Conservation (phyloP, 1,140 invertebrate species). For the Drosophila simulans region DNA sequence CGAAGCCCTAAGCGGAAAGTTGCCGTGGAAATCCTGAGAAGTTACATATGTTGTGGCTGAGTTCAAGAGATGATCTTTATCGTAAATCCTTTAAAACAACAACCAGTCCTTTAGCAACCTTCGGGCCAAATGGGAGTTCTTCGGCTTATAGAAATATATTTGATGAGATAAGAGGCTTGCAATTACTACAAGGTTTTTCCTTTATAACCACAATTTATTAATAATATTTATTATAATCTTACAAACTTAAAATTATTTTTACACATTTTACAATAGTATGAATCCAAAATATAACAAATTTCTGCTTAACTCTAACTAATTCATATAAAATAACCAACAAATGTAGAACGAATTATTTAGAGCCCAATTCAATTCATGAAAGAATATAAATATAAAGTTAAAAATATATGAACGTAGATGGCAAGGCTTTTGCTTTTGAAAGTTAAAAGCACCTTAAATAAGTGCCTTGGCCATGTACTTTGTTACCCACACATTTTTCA, state of each 20-base stretch:
- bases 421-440: not conserved
- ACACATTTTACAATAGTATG: no score
- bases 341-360: no score
- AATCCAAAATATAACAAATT: no score
- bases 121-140: not conserved
- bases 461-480: not conserved
- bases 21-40: slow-evolving; percentile 44
- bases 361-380: no score
- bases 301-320: no score
- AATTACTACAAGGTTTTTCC: no score
- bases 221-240: no score
- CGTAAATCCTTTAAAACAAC: not conserved
- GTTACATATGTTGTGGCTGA: slow-evolving; percentile 49
- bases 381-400: no score
- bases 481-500: not conserved
- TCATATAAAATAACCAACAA: no score
- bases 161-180: not conserved
- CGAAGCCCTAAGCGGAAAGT: slow-evolving; percentile 18
- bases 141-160: not conserved
- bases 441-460: not conserved
- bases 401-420: not conserved
- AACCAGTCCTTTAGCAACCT: slow-evolving; percentile 3
- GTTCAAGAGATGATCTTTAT: slow-evolving; percentile 38
- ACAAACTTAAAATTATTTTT: no score
- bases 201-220: no score